phyloP scores from a whole-genome alignment of 2,797 vertebrate species.

The Calcarius lapponicus region DNA sequence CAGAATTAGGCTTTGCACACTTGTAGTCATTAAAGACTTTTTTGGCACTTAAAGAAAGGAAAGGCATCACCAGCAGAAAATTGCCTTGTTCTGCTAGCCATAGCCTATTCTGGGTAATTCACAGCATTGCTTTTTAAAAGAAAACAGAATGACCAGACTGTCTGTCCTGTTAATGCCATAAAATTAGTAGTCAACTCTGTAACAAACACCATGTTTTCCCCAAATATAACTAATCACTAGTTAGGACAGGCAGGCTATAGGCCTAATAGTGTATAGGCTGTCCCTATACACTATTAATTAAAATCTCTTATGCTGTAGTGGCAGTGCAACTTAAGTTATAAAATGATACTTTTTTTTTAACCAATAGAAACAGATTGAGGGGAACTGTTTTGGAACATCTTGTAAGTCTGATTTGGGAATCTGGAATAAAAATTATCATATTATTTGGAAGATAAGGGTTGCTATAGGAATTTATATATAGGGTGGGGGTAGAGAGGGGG shows the following conservation, averaged over 20 bases:
- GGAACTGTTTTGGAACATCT: not conserved
- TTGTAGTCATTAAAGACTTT: not conserved
- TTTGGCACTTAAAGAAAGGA: not conserved
- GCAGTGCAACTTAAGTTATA: not conserved
- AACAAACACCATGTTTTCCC: not conserved
- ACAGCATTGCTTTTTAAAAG: not conserved
- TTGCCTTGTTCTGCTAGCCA: not conserved
- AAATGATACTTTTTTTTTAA: not conserved
- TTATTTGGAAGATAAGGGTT: not conserved
- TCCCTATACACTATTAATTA: not conserved
- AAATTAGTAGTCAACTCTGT: not conserved
- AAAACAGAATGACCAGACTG: not conserved
- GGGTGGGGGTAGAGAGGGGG: rapidly evolving
- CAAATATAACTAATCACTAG: not conserved
- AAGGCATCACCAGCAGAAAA: not conserved
- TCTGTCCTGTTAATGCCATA: not conserved
- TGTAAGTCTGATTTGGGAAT: not conserved
- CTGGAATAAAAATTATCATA: not conserved
- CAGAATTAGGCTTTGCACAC: not conserved
- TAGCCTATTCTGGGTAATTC: not conserved
- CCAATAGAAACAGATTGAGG: not conserved
- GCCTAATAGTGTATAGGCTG: not conserved
- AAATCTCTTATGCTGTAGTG: not conserved
- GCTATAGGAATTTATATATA: not conserved
- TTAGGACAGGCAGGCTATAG: not conserved